Evolutionary conservation across 1,140 invertebrate genomes (phyloP).

Genomic region (Diabrotica undecimpunctata): DNA sequence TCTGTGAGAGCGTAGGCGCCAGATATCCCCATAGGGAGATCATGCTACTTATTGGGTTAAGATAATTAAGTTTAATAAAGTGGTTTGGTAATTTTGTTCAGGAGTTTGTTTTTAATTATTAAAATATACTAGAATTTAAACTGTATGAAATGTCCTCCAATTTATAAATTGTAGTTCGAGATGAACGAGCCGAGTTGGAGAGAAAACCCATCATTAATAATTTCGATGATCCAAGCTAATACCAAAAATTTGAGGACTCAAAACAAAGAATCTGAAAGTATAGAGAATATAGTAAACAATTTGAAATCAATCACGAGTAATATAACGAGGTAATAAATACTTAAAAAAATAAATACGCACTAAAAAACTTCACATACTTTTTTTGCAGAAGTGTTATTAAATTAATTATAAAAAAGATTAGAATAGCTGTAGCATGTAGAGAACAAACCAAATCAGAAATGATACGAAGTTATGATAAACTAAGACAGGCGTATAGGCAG

Average conservation of each 20-base stretch:
- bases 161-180: conserved; percentile 57
- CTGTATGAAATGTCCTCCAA: too few relatives aligned
- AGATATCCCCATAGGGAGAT: too few relatives aligned
- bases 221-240: conserved; percentile 59
- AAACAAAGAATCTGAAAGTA: conserved; percentile 33
- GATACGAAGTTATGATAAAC: conserved; percentile 56
- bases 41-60: too few relatives aligned
- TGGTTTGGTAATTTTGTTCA: too few relatives aligned
- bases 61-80: too few relatives aligned
- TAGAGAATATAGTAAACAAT: conserved; percentile 46
- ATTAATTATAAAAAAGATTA: conserved; percentile 57
- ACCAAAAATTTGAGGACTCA: conserved; percentile 35
- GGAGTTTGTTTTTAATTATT: too few relatives aligned
- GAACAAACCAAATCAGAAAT: conserved; percentile 66
- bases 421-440: conserved; percentile 58
- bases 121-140: too few relatives aligned
- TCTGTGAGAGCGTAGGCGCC: background rate
- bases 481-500: conserved; percentile 58
- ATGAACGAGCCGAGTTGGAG: conserved; percentile 64
- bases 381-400: conserved; percentile 50
- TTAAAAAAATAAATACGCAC: background rate
- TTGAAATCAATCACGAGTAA: conserved; percentile 52
- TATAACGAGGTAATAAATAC: conserved; percentile 46
- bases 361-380: background rate
- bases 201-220: conserved; percentile 58